A percentile compares a stretch with the other conserved stretches of the same genome.
Evolutionary conservation across 2,888 invertebrate species (phyloP).

Genomic region (Chymomyza procnemis): DNA sequence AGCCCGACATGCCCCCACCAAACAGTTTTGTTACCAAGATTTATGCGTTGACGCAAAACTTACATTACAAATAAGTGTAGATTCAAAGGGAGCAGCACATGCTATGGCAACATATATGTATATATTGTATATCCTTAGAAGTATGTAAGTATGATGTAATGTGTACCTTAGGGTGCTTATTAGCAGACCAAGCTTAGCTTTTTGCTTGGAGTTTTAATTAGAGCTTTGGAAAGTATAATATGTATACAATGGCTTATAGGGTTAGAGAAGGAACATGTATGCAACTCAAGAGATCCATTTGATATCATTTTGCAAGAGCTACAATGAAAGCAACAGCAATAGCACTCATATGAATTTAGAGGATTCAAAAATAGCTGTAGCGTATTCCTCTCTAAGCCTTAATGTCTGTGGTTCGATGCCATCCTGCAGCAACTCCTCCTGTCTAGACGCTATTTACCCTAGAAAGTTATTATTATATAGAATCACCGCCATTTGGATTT

Average conservation of each 20-base stretch:
- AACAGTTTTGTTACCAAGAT: conserved; percentile 53
- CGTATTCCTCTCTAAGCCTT: too few relatives aligned
- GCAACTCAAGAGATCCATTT: too few relatives aligned
- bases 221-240: not conserved
- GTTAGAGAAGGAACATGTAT: too few relatives aligned
- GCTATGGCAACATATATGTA: not conserved
- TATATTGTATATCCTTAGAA: not conserved
- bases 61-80: conserved; percentile 59
- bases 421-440: too few relatives aligned
- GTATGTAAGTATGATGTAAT: not conserved
- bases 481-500: too few relatives aligned
- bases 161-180: not conserved
- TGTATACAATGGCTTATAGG: not conserved
- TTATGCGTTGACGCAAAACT: conserved; percentile 65
- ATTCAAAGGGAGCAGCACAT: conserved; percentile 21
- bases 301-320: too few relatives aligned
- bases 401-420: too few relatives aligned
- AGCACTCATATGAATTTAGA: too few relatives aligned
- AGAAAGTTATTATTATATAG: too few relatives aligned
- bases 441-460: too few relatives aligned
- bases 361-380: too few relatives aligned
- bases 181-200: not conserved
- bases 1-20: not conserved
- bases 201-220: not conserved
- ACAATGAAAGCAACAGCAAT: too few relatives aligned